Evolutionary conservation across 2,113 vertebrate species (phyloP).

Genomic region (Origma solitaria): DNA sequence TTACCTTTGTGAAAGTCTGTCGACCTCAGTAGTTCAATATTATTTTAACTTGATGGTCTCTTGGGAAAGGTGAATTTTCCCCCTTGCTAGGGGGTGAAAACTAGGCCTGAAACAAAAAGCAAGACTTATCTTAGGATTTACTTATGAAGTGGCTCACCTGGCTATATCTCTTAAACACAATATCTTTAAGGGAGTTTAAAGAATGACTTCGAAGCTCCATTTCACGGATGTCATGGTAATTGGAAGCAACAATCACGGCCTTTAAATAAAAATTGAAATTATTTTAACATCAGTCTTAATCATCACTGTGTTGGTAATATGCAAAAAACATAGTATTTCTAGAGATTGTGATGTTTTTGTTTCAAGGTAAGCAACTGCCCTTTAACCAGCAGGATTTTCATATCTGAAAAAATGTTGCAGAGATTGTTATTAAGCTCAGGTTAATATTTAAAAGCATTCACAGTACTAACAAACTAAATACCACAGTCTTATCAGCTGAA

Average conservation of each 20-base stretch:
- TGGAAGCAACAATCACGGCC: constrained; percentile 81
- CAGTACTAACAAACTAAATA: background rate
- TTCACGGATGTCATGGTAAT: constrained; percentile 76
- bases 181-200: constrained; percentile 83
- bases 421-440: background rate
- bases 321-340: background rate
- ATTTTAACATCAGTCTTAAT: constrained; percentile 6
- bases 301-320: background rate
- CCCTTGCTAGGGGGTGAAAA: background rate
- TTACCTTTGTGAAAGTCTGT: constrained; percentile 25
- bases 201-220: constrained; percentile 84
- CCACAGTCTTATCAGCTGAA: background rate
- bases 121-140: background rate
- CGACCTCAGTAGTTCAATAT: background rate
- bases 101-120: constrained; percentile 20
- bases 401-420: background rate
- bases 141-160: constrained; percentile 67
- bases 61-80: background rate
- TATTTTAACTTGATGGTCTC: constrained; percentile 4
- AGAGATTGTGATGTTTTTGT: background rate
- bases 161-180: constrained; percentile 83
- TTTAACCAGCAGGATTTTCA: background rate
- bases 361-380: background rate
- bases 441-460: background rate
- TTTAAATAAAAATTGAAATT: constrained; percentile 63